Evolutionary conservation across 2,888 invertebrate species (phyloP), one percentile per base, ranked within the genome.

Genomic region (Pogonocherus hispidulus): DNA sequence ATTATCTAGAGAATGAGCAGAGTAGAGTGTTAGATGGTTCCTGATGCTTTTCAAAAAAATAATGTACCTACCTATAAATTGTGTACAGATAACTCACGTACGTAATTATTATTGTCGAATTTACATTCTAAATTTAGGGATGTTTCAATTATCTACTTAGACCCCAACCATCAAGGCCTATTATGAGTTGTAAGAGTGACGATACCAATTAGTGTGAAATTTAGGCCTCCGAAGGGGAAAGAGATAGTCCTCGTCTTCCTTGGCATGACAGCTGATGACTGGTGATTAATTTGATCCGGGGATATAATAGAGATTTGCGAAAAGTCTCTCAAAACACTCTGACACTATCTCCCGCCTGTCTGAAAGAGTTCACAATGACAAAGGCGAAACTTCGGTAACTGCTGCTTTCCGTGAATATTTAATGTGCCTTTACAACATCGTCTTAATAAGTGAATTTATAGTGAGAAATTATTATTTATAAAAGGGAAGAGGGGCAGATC

Each of bases 231-330:
- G n/a, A 41, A 16, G 41, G 41, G 14, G 41, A n/a, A 41, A 41
- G 41, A n/a, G 41, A 41, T 41, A 41, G 41, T 41, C 41, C 41
- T 41, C 41, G 16, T 41, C 41, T 14, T 41, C 41, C 41, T 16
- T 16, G 14, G 14, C 41, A 41, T 41, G 41, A 41, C 41, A 41
- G 41, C 41, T 41, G 41, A 41, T 41, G 41, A 41, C n/a, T 41
- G 41, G 41, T 41, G 41, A 41, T 41, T 41, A 41, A 41, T 41
- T 41, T 41, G 41, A 41, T 41, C 41, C 41, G n/a, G 41, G 41
- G 41, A 41, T 41, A 14, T 41, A 41, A 41, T 14, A 41, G 41
- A 14, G 41, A 41, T 41, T 41, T n/a, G 41, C 16, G 41, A 41
- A 37, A 37, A 41, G 41, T 41, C 41, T 41, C 14, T 41, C 41